Conservation (phyloP, 2,113 vertebrate species). For the Protobothrops flavoviridis region DNA sequence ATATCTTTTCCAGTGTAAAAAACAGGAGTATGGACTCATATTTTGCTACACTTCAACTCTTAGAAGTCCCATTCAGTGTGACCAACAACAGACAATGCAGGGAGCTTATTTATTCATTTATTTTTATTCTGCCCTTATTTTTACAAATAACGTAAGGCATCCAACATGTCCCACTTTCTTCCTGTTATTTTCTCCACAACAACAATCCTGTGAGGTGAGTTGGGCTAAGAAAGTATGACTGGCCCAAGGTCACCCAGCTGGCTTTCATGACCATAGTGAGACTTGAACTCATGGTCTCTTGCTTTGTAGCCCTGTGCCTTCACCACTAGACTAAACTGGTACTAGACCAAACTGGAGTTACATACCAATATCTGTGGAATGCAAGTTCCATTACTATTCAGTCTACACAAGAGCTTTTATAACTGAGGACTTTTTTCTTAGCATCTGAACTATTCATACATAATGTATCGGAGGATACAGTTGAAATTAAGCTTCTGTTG, state of each 20-base stretch:
- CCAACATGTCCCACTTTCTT: background rate
- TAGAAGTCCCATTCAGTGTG: background rate
- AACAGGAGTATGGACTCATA: background rate
- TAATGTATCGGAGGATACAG: background rate
- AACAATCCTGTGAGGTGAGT: background rate
- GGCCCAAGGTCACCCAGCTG: background rate
- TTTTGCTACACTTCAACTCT: background rate
- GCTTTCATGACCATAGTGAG: background rate
- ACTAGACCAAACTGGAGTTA: background rate
- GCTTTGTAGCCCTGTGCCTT: background rate
- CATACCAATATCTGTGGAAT: background rate
- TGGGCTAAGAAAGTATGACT: background rate
- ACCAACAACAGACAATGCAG: background rate
- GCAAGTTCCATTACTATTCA: background rate
- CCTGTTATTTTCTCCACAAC: background rate
- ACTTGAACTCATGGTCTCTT: background rate
- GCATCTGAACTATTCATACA: background rate
- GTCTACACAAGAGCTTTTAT: background rate
- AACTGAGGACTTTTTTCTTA: background rate
- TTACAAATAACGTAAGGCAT: background rate
- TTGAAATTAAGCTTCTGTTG: background rate
- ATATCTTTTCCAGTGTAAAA: background rate
- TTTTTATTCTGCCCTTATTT: background rate
- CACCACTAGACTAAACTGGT: background rate
- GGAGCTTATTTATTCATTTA: background rate